These are phyloP conservation scores for Escarpia spicata DNA, from an alignment of 2,888 invertebrate genomes.

Conservation along the genomic window DNA sequence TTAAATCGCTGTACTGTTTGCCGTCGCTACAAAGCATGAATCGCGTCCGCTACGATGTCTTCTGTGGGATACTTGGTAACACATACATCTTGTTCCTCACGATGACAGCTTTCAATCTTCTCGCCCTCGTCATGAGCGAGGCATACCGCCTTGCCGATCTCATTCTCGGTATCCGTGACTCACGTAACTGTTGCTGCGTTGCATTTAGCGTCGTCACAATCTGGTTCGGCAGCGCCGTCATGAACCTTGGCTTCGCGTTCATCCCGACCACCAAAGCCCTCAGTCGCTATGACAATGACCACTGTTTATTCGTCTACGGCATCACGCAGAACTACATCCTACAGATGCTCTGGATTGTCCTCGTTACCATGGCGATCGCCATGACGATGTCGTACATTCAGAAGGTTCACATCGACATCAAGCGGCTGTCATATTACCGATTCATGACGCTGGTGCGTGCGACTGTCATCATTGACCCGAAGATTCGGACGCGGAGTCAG, in stretches of 20 bases:
- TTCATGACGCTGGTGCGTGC: slow-evolving; percentile 42
- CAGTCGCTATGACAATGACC: slow-evolving; percentile 68
- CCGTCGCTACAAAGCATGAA: slow-evolving; percentile 55
- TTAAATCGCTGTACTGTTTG: slow-evolving; percentile 60
- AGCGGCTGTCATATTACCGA: slow-evolving; percentile 44
- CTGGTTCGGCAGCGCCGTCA: slow-evolving; percentile 91
- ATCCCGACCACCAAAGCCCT: slow-evolving; percentile 73
- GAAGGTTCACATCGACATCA: slow-evolving; percentile 74
- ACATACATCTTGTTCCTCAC: slow-evolving; percentile 88
- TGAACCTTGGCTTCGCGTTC: slow-evolving; percentile 78
- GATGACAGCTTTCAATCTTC: slow-evolving; percentile 89
- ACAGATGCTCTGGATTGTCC: slow-evolving; percentile 89
- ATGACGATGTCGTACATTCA: slow-evolving; percentile 85
- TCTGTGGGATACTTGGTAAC: slow-evolving; percentile 85
- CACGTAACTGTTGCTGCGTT: slow-evolving; percentile 72
- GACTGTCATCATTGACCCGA: slow-evolving; percentile 42
- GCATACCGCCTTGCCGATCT: slow-evolving; percentile 57
- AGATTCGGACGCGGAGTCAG: slow-evolving; percentile 28
- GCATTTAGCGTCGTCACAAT: slow-evolving; percentile 91
- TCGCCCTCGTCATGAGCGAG: slow-evolving; percentile 67
- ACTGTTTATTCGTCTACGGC: slow-evolving; percentile 86
- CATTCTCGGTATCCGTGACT: slow-evolving; percentile 42
- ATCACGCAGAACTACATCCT: slow-evolving; percentile 89
- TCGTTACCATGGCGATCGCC: slow-evolving; percentile 85
- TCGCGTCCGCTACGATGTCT: slow-evolving; percentile 44